A percentile compares a stretch with the other conserved stretches of the same genome.
These are phyloP conservation scores for Pegoplata infirma DNA, from an alignment of 2,888 invertebrate species.

Conservation along the genomic window DNA sequence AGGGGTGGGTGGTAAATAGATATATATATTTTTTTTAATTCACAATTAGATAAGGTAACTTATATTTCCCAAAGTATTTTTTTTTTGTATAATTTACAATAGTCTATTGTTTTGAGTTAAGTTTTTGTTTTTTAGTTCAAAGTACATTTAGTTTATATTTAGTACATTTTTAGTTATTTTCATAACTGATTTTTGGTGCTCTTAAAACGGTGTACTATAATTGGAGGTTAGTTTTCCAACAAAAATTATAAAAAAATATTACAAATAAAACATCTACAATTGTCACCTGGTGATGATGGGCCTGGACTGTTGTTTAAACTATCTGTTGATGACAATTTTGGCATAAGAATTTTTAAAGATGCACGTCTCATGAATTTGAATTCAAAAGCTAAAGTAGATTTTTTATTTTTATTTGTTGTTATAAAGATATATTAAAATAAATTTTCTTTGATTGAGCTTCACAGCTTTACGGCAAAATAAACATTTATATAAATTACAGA, in stretches of 20 bases:
- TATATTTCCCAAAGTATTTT: background rate
- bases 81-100: background rate
- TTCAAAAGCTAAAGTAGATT: conserved; percentile 72
- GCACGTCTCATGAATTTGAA: conserved; percentile 78
- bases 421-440: conserved; percentile 17
- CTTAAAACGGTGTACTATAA: background rate
- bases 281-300: conserved; percentile 81
- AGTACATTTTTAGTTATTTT: background rate
- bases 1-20: background rate
- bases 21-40: background rate
- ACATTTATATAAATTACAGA: conserved; percentile 17
- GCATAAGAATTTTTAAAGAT: conserved; percentile 79
- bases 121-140: background rate
- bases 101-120: background rate
- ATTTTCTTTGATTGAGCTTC: conserved; percentile 22
- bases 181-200: background rate
- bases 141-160: background rate
- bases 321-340: conserved; percentile 81
- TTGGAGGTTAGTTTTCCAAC: background rate
- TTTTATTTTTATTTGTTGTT: conserved; percentile 29
- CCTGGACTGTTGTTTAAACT: conserved; percentile 81
- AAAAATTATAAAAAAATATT: conserved; percentile 14
- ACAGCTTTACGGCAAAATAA: conserved; percentile 17
- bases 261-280: conserved; percentile 35
- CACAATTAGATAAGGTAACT: background rate